Conservation (phyloP, 2,113 vertebrate genomes). For the Microtus oregoni region DNA sequence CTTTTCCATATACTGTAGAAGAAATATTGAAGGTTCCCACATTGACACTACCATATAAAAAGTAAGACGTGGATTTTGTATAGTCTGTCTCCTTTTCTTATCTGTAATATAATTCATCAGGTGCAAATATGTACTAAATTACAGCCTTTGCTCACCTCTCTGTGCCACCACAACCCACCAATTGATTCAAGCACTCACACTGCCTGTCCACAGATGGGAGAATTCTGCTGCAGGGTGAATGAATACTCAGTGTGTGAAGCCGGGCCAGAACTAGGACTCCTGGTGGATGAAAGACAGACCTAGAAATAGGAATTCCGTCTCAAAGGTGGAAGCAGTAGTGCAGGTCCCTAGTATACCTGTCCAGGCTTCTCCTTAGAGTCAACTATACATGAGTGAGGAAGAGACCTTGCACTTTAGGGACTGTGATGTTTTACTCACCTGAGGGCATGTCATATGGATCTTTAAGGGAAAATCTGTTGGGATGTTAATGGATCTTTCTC, state of each 20-base stretch:
- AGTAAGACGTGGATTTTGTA: conserved; percentile 81
- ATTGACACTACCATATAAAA: conserved; percentile 85
- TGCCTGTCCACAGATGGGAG: conserved; percentile 73
- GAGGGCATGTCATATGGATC: conserved; percentile 79
- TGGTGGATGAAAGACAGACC: not conserved
- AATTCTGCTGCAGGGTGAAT: conserved; percentile 37
- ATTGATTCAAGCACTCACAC: conserved; percentile 52
- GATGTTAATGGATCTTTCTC: conserved; percentile 79
- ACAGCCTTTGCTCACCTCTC: conserved; percentile 65
- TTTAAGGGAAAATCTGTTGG: conserved; percentile 72
- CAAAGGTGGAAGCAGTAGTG: not conserved
- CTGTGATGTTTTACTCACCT: conserved; percentile 80
- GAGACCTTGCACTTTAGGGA: conserved; percentile 67
- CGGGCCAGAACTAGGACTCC: conserved; percentile 19
- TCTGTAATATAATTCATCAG: conserved; percentile 78
- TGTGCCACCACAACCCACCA: conserved; percentile 52
- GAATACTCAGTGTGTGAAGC: not conserved
- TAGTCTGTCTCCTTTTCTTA: conserved; percentile 79
- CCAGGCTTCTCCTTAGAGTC: not conserved
- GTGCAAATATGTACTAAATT: conserved; percentile 60
- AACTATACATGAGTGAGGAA: not conserved
- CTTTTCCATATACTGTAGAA: conserved; percentile 85
- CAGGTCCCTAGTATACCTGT: not conserved
- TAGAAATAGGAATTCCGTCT: not conserved
- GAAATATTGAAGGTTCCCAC: conserved; percentile 86